Evolutionary conservation across 1,140 invertebrate species (phyloP), one percentile per base, ranked within the genome.

Genomic region (Drosophila prosaltans): DNA sequence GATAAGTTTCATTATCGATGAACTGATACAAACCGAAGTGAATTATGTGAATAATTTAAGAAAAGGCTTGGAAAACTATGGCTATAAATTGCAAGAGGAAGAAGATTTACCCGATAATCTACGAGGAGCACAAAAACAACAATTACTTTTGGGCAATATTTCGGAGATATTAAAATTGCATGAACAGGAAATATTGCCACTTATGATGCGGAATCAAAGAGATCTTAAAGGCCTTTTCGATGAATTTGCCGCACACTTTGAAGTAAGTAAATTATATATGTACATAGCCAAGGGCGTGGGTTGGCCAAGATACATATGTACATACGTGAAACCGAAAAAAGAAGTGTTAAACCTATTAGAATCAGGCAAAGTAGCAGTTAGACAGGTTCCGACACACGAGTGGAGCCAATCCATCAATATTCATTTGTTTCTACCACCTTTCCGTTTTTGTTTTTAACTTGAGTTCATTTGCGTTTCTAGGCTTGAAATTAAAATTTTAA

Each of bases 1-100:
- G 68, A 92, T 92, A 5, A 89, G 89, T 45, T 92, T 84, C 32
- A 92, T 92, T 4, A 91, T 92, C 11, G 85, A 92, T 55, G 92
- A 92, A 48, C 73, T 92, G 6, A 79, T 92, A 51, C 81, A 92
- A 57, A 92, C 92, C 21, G 92, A 92, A 66, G 83, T 81, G 16
- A 92, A 91, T 65, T 92, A 92, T 66, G 86, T 92, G 7, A 85
- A 86, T 9, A 91, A 91, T 69, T 64, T 92, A 41, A 81, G 79
- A 41, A 89, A 84, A 40, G 92, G 92, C 0, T 28, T 92, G 7
- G 41, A 58, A 40, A 91, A 92, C 72, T 92, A 92, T 72, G 90
- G 91, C 0, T 54, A 26, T 26, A 51, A 75, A 6, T 48, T 91
- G 5, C 74, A 90, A 64, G 57, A 72, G 2, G 26, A 30, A 6